A percentile compares a stretch with the other conserved stretches of the same genome.
These are phyloP conservation scores for Mesoclemmys tuberculata DNA, from an alignment of 2,113 vertebrate species.

Conservation along the genomic window DNA sequence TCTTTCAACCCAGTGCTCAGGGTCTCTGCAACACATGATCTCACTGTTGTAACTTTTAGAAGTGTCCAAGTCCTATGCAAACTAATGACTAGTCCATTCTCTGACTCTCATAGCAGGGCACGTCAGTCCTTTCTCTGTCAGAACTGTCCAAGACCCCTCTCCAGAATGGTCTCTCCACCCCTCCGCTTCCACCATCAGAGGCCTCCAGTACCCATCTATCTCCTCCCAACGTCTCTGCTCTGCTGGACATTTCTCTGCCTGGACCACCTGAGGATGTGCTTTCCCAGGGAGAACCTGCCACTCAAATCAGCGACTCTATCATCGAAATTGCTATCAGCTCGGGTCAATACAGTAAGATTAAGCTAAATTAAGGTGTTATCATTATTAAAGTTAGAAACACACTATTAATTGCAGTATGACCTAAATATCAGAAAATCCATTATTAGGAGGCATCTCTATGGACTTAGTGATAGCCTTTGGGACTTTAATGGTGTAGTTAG, in stretches of 20 bases:
- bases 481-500: background rate
- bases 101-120: constrained; percentile 58
- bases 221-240: constrained; percentile 94
- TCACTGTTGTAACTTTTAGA: background rate
- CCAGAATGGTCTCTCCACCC: constrained; percentile 84
- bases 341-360: constrained; percentile 87
- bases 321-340: constrained; percentile 99
- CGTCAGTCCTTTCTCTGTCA: constrained; percentile 76
- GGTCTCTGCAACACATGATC: background rate
- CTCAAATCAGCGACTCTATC: constrained; percentile 98
- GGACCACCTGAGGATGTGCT: constrained; percentile 96
- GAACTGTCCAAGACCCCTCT: constrained; percentile 78
- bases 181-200: constrained; percentile 74
- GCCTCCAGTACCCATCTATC: constrained; percentile 87
- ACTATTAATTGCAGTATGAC: background rate
- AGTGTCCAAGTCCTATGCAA: background rate
- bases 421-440: background rate
- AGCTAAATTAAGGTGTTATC: background rate
- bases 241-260: constrained; percentile 96
- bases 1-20: background rate
- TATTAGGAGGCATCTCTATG: background rate
- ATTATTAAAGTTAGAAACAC: background rate
- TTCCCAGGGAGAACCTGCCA: constrained; percentile 89
- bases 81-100: background rate
- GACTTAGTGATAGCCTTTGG: background rate